Evolutionary conservation across 2,797 vertebrate genomes (phyloP).

Genomic region (Mormyrus proboscirostris): DNA sequence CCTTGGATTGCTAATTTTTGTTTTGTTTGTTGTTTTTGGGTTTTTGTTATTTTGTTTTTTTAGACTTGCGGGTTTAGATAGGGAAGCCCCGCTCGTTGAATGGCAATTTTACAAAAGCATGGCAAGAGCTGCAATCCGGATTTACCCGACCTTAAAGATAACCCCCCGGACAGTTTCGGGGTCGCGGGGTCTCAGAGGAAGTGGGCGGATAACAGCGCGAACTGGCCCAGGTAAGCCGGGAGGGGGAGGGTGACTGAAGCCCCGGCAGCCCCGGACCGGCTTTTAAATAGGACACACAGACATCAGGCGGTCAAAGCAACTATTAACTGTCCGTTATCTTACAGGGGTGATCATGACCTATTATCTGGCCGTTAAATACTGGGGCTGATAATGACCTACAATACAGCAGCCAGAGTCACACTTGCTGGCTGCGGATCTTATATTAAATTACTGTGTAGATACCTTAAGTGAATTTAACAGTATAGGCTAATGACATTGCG

Average conservation of each 20-base stretch:
- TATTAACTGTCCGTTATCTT: not conserved
- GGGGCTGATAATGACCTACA: not conserved
- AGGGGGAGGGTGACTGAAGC: not conserved
- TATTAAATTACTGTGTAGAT: not conserved
- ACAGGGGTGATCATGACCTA: not conserved
- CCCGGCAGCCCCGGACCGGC: not conserved
- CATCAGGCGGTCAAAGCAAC: not conserved
- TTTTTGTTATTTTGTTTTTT: not conserved
- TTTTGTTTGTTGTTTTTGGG: not conserved
- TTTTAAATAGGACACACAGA: not conserved
- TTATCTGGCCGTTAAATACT: not conserved
- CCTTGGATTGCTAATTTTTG: slow-evolving; percentile 22
- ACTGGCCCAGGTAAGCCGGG: slow-evolving; percentile 72
- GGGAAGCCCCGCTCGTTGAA: slow-evolving; percentile 57
- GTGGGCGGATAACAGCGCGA: slow-evolving; percentile 57
- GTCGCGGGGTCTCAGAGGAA: slow-evolving; percentile 58
- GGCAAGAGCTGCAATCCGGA: slow-evolving; percentile 66
- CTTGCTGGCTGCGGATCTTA: not conserved
- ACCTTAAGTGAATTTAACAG: not conserved
- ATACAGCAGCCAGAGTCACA: not conserved
- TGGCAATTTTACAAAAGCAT: slow-evolving; percentile 78
- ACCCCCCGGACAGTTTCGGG: slow-evolving; percentile 51
- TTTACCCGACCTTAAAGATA: slow-evolving; percentile 61
- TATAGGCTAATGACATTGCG: not conserved
- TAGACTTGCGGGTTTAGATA: slow-evolving; percentile 24